phyloP scores from a whole-genome alignment of 30 jellyfish, hydroid and myxozoan genomes.

The Chrysaora quinquecirrha region DNA sequence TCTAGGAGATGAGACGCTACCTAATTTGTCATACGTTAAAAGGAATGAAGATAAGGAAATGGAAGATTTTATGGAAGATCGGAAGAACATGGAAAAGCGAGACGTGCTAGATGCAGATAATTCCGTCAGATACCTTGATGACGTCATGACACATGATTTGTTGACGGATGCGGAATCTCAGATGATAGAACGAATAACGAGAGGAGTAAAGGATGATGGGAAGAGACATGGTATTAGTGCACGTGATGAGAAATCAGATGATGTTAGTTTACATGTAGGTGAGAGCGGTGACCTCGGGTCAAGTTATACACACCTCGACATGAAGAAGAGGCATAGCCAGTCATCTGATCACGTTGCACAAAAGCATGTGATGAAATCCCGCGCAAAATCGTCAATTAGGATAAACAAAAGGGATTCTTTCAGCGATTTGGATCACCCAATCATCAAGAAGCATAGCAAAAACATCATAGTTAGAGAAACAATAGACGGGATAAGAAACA shows the following conservation, averaged over 20 bases:
- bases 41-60: slow-evolving; percentile 2
- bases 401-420: background rate
- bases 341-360: background rate
- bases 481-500: background rate
- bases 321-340: too few relatives aligned
- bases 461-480: background rate
- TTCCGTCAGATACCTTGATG: slow-evolving; percentile 47
- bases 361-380: background rate
- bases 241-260: background rate
- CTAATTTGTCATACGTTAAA: slow-evolving; percentile 23
- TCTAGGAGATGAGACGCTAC: slow-evolving; percentile 64
- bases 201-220: slow-evolving; percentile 33
- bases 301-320: background rate
- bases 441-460: background rate
- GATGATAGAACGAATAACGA: slow-evolving; percentile 57
- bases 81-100: slow-evolving; percentile 16
- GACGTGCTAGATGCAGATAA: slow-evolving; percentile 60
- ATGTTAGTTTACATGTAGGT: background rate
- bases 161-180: slow-evolving; percentile 33
- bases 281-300: background rate
- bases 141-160: slow-evolving; percentile 37
- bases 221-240: background rate
- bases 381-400: background rate
- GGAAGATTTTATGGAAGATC: slow-evolving; percentile 15
- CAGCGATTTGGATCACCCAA: background rate